phyloP scores from a whole-genome alignment of 2,797 vertebrate species.

The Eutrigla gurnardus region DNA sequence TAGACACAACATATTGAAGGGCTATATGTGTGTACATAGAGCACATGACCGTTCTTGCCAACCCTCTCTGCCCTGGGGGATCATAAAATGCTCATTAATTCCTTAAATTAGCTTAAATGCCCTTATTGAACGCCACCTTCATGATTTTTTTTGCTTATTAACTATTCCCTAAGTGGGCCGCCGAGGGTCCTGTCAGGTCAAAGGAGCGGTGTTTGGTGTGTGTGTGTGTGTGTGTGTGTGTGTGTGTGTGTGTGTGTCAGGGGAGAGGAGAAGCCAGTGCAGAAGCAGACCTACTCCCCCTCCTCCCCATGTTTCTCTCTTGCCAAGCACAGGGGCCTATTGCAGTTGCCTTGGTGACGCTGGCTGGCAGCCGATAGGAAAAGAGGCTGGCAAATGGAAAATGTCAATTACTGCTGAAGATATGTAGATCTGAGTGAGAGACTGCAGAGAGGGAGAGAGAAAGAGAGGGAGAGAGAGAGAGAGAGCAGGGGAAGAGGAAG shows the following conservation, averaged over 20 bases:
- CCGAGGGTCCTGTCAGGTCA: slow-evolving; percentile 75
- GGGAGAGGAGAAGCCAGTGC: slow-evolving; percentile 47
- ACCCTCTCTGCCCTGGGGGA: slow-evolving; percentile 61
- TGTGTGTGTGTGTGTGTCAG: slow-evolving; percentile 32
- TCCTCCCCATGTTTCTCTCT: slow-evolving; percentile 48
- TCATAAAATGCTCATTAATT: slow-evolving; percentile 82
- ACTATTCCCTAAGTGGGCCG: slow-evolving; percentile 75
- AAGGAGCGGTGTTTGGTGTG: slow-evolving; percentile 28
- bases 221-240: slow-evolving; percentile 21
- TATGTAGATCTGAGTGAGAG: slow-evolving; percentile 82
- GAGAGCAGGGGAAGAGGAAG: slow-evolving; percentile 7
- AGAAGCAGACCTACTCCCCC: slow-evolving; percentile 51
- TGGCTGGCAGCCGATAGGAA: slow-evolving; percentile 78
- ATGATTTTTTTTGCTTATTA: slow-evolving; percentile 82
- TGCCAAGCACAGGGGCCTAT: slow-evolving; percentile 67
- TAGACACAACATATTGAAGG: slow-evolving; percentile 70
- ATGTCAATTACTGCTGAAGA: slow-evolving; percentile 92
- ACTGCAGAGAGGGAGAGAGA: slow-evolving; percentile 46
- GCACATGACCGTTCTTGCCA: slow-evolving; percentile 52
- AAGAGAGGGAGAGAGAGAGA: background rate
- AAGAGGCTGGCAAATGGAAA: slow-evolving; percentile 94
- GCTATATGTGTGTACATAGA: slow-evolving; percentile 74
- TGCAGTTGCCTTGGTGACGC: slow-evolving; percentile 90
- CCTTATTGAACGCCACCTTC: slow-evolving; percentile 75
- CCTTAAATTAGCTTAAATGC: slow-evolving; percentile 80